Conservation (phyloP, 35 echinoderm and acorn worm species). For the Ophiothrix spiculata region DNA sequence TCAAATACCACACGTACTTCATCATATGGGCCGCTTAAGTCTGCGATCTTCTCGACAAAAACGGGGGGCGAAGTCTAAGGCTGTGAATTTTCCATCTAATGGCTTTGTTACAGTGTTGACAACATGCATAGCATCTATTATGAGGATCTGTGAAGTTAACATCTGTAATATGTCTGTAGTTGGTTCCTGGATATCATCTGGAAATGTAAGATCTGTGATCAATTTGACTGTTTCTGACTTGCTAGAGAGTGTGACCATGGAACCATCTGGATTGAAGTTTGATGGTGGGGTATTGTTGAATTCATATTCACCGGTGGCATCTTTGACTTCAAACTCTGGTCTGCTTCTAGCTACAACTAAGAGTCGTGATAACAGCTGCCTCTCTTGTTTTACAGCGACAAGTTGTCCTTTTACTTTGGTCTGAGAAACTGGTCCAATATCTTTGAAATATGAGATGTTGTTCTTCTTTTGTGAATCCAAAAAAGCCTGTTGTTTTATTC, state of each 20-base stretch:
- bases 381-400: background rate
- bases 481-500: background rate
- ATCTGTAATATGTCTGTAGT: background rate
- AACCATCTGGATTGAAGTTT: background rate
- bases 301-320: background rate
- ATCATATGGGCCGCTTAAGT: slow-evolving; percentile 23
- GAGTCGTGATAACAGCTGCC: background rate
- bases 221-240: background rate
- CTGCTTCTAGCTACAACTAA: background rate
- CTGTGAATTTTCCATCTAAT: background rate
- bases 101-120: slow-evolving; percentile 20
- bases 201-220: background rate
- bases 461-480: background rate
- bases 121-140: background rate
- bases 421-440: too few species aligned
- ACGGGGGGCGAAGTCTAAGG: background rate
- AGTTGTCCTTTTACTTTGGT: background rate
- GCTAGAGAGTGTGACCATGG: background rate
- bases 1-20: slow-evolving; percentile 28
- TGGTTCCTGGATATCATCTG: background rate
- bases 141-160: background rate
- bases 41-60: background rate
- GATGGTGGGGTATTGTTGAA: background rate
- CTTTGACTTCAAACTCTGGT: background rate
- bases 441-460: background rate